These are phyloP conservation scores for Peribatodes rhomboidaria DNA, from an alignment of 2,888 invertebrate species.

Conservation along the genomic window DNA sequence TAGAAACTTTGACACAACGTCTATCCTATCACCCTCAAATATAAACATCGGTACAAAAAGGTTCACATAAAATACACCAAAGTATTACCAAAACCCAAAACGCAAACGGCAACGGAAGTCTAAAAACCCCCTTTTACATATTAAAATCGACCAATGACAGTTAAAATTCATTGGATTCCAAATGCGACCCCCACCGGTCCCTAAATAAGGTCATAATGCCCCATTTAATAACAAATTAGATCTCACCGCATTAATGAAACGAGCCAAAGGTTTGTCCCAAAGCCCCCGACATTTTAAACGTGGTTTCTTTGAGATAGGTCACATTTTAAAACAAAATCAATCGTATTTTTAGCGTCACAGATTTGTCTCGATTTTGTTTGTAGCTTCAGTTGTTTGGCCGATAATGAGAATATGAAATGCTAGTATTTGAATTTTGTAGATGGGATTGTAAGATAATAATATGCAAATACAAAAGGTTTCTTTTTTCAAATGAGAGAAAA, in stretches of 20 bases:
- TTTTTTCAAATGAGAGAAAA: background rate
- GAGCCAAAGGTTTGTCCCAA: constrained; percentile 43
- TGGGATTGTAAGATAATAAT: background rate
- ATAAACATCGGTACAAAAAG: constrained; percentile 20
- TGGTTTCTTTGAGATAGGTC: constrained; percentile 30
- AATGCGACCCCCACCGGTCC: constrained; percentile 61
- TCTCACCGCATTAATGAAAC: constrained; percentile 69
- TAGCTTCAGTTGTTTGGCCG: constrained; percentile 30
- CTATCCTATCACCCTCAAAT: constrained; percentile 21
- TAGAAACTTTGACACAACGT: no score
- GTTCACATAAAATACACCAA: constrained; percentile 29
- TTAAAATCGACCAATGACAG: constrained; percentile 74
- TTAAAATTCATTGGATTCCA: constrained; percentile 81
- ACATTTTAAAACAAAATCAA: constrained; percentile 29
- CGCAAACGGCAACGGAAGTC: constrained; percentile 62
- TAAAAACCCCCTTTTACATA: constrained; percentile 69
- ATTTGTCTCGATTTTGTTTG: constrained; percentile 8
- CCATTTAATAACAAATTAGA: constrained; percentile 85
- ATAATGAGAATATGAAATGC: background rate
- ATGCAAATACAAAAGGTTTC: background rate
- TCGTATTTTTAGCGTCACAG: constrained; percentile 17
- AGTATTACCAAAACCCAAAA: constrained; percentile 43
- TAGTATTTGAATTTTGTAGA: background rate
- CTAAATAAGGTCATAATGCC: constrained; percentile 76
- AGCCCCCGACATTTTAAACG: constrained; percentile 22